A percentile compares a stretch with the other conserved stretches of the same genome.
Conservation (phyloP, 2,113 vertebrate genomes). For the Tetraodon nigroviridis region DNA sequence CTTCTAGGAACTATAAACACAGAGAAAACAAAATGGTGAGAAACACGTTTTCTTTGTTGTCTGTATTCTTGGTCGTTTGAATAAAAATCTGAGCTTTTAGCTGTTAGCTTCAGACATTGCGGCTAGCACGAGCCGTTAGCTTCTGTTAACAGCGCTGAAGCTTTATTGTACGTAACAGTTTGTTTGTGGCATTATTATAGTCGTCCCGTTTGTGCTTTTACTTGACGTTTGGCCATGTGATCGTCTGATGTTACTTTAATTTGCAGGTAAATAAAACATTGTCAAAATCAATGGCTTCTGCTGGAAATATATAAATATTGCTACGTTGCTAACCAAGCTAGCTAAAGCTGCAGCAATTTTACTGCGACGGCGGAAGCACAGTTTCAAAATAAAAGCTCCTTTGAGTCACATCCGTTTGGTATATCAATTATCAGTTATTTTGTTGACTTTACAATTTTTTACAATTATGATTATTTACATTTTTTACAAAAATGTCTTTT, state of each 20-base stretch:
- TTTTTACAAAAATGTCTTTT: conserved; percentile 1
- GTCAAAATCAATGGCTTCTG: no score
- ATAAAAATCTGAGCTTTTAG: no score
- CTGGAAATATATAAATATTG: background rate
- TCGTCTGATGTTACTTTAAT: no score
- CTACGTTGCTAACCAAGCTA: conserved; percentile 18
- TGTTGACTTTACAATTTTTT: background rate
- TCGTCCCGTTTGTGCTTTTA: background rate
- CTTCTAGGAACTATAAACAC: background rate
- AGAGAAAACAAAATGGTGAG: conserved; percentile 29
- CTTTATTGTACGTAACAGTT: background rate
- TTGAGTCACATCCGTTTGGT: no score
- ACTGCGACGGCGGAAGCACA: background rate
- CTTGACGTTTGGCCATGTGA: no score
- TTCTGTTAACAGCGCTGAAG: conserved; percentile 1
- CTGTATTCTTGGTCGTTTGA: no score
- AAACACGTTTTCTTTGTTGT: background rate
- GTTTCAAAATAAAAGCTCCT: conserved; percentile 13
- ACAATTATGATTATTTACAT: conserved; percentile 9
- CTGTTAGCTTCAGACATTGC: conserved; percentile 18
- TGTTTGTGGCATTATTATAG: background rate
- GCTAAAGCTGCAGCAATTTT: background rate
- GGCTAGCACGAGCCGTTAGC: conserved; percentile 6
- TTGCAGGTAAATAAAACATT: no score
- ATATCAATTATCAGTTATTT: no score